Percentiles rank a stretch among this genome's conserved stretches.
These are phyloP conservation scores for Planiliza haematocheilus DNA, from an alignment of 2,113 vertebrate genomes.

Conservation along the genomic window DNA sequence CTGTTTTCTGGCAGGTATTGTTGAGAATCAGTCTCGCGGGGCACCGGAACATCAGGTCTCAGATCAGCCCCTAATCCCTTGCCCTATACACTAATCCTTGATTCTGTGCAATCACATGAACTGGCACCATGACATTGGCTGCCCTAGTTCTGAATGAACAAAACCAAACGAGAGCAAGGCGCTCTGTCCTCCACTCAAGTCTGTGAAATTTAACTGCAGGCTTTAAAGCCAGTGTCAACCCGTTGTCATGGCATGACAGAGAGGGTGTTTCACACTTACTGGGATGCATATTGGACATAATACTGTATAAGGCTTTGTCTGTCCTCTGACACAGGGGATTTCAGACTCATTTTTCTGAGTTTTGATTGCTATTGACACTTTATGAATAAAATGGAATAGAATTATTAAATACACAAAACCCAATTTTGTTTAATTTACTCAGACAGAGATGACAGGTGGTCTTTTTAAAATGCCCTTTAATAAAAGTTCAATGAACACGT, in stretches of 20 bases:
- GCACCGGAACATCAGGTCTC: conserved; percentile 20
- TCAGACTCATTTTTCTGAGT: too few relatives aligned
- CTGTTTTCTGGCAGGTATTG: background rate
- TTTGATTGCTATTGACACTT: too few relatives aligned
- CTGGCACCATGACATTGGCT: conserved; percentile 22
- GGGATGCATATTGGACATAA: background rate
- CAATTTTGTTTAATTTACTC: too few relatives aligned
- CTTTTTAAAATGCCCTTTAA: background rate
- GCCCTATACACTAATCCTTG: conserved; percentile 32
- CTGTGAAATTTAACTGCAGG: background rate
- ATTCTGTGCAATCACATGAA: conserved; percentile 31
- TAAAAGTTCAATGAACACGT: background rate
- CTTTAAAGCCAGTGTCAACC: background rate
- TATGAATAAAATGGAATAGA: too few relatives aligned
- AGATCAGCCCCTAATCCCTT: conserved; percentile 1
- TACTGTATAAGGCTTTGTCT: too few relatives aligned
- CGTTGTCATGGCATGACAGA: background rate
- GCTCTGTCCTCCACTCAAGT: background rate
- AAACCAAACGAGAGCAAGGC: background rate
- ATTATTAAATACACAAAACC: too few relatives aligned
- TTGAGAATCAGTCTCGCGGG: background rate
- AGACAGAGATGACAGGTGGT: too few relatives aligned
- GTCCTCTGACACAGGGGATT: too few relatives aligned
- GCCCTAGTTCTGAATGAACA: conserved; percentile 2
- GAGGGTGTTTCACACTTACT: background rate